Percentiles rank a stretch among this genome's conserved stretches.
phyloP scores from a whole-genome alignment of 2,797 vertebrate species.

The Poecilia gillii region DNA sequence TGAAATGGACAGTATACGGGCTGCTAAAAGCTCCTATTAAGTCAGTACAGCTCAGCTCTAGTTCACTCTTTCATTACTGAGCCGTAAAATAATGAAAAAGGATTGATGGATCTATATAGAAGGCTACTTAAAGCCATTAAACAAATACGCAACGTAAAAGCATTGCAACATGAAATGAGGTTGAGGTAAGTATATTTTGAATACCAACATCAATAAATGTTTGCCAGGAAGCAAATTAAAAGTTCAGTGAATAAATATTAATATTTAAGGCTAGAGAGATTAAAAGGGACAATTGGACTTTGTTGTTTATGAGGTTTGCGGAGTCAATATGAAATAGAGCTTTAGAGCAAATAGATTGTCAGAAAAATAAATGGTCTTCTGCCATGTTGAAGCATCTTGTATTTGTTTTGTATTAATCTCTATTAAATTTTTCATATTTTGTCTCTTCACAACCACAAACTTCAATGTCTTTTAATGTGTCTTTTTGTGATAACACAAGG shows the following conservation, averaged over 20 bases:
- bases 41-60: constrained; percentile 5
- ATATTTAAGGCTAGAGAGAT: background rate
- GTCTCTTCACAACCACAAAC: background rate
- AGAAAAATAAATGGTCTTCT: background rate
- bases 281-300: background rate
- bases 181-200: constrained; percentile 1
- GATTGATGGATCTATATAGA: constrained; percentile 1
- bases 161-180: constrained; percentile 1
- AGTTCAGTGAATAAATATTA: background rate
- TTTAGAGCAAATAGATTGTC: background rate
- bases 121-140: constrained; percentile 2
- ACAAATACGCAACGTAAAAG: constrained; percentile 4
- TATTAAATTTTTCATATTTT: background rate
- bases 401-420: background rate
- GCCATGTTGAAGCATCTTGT: background rate
- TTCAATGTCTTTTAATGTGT: background rate
- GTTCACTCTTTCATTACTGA: background rate
- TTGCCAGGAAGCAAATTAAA: background rate
- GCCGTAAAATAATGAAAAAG: constrained; percentile 3
- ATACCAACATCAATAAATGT: background rate
- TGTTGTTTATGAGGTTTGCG: background rate
- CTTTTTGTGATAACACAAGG: background rate
- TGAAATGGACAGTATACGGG: constrained; percentile 6
- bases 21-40: constrained; percentile 14
- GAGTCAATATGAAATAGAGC: background rate